Percentiles rank a stretch among this genome's conserved stretches.
Conservation (phyloP, 1,140 invertebrate genomes). For the Orius insidiosus region DNA sequence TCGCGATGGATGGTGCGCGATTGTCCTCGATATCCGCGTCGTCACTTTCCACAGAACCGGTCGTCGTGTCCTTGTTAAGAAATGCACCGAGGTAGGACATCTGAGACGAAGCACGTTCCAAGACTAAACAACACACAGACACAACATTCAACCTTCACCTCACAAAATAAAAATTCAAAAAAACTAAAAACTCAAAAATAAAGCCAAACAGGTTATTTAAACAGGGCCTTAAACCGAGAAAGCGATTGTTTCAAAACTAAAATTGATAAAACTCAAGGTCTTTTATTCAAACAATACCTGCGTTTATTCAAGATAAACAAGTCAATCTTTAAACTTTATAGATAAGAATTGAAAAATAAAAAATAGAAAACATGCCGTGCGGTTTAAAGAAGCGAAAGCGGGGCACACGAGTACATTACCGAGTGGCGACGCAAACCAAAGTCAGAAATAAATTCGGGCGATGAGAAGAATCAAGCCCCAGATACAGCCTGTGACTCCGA, state of each 20-base stretch:
- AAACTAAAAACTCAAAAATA: conserved; percentile 7
- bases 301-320: background rate
- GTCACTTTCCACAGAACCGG: conserved; percentile 49
- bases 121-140: conserved; percentile 39
- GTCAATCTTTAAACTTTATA: too few species aligned
- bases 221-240: conserved; percentile 1
- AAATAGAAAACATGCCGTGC: background rate
- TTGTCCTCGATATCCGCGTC: conserved; percentile 63
- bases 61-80: conserved; percentile 51
- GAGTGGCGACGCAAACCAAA: conserved; percentile 14
- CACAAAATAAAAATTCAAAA: conserved; percentile 8
- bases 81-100: conserved; percentile 81
- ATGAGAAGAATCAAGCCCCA: conserved; percentile 56
- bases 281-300: background rate
- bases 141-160: conserved; percentile 20
- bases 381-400: background rate
- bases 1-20: conserved; percentile 52
- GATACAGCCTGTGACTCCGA: conserved; percentile 51
- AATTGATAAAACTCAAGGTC: too few species aligned
- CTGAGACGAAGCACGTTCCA: conserved; percentile 68
- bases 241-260: too few species aligned
- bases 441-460: conserved; percentile 53
- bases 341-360: background rate
- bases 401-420: conserved; percentile 18
- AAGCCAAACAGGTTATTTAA: conserved; percentile 1